These are phyloP conservation scores for Riptortus pedestris DNA, from an alignment of 1,140 invertebrate species.

Conservation along the genomic window DNA sequence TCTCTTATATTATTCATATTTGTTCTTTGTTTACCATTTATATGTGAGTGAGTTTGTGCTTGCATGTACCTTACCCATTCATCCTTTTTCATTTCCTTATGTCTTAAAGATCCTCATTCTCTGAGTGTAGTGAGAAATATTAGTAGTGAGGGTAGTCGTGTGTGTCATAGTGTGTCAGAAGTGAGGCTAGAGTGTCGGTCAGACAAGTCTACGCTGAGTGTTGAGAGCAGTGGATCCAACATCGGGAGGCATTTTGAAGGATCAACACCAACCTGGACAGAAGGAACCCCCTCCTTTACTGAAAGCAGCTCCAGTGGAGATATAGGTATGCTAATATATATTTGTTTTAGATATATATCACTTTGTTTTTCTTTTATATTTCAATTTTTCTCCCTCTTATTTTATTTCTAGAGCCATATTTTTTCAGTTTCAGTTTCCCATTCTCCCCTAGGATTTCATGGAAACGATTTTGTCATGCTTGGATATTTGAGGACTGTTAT, in stretches of 20 bases:
- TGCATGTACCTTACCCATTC: background rate
- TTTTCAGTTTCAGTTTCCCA: background rate
- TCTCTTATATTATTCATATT: too few species aligned
- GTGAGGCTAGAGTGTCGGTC: conserved; percentile 46
- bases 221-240: conserved; percentile 46
- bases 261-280: conserved; percentile 94
- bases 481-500: background rate
- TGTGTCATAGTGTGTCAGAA: conserved; percentile 42
- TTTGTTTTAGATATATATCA: background rate
- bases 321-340: conserved; percentile 51
- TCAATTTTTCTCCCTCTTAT: background rate
- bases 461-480: background rate
- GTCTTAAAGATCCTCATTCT: background rate
- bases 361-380: background rate
- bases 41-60: too few species aligned
- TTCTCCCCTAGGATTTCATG: background rate
- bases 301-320: conserved; percentile 89
- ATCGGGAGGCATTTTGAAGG: conserved; percentile 53
- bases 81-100: background rate
- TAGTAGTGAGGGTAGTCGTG: conserved; percentile 12
- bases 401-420: background rate
- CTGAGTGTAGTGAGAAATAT: background rate
- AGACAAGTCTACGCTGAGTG: conserved; percentile 58
- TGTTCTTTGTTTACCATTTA: too few species aligned
- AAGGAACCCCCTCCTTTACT: conserved; percentile 93